These are phyloP conservation scores for Aphidius gifuensis DNA, from an alignment of 1,140 invertebrate genomes.

Conservation along the genomic window DNA sequence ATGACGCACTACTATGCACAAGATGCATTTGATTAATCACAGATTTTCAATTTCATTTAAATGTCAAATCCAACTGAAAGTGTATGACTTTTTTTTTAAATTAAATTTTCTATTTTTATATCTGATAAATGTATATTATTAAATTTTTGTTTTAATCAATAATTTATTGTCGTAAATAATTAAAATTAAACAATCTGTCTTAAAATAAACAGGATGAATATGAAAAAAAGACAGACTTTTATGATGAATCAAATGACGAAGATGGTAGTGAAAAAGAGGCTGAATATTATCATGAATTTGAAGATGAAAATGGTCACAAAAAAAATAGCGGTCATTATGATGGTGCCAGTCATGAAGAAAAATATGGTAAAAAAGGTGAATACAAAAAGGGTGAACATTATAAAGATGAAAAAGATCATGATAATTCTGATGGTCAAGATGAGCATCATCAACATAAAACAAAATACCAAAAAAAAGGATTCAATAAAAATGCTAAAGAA, in stretches of 20 bases:
- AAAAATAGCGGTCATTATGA: constrained; percentile 54
- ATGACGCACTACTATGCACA: no score
- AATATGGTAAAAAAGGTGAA: constrained; percentile 60
- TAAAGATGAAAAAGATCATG: constrained; percentile 60
- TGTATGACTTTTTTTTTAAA: no score
- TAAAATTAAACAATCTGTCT: not conserved
- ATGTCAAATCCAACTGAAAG: no score
- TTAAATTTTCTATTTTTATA: no score
- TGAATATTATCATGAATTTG: constrained; percentile 42
- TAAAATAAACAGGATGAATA: constrained; percentile 48
- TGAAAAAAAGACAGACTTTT: constrained; percentile 56
- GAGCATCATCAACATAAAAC: constrained; percentile 53
- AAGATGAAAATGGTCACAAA: constrained; percentile 48
- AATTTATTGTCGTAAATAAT: not conserved
- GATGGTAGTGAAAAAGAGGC: constrained; percentile 48
- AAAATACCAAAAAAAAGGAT: constrained; percentile 53
- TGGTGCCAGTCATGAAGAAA: constrained; percentile 52
- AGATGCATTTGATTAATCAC: no score
- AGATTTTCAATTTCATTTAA: no score
- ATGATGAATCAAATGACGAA: constrained; percentile 54
- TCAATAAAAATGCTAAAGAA: constrained; percentile 57
- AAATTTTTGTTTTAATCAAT: not conserved
- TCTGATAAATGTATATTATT: no score
- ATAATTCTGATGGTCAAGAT: constrained; percentile 56
- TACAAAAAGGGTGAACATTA: constrained; percentile 59